Conservation (phyloP, 2,888 invertebrate species). For the Rhorus exstirpatorius region DNA sequence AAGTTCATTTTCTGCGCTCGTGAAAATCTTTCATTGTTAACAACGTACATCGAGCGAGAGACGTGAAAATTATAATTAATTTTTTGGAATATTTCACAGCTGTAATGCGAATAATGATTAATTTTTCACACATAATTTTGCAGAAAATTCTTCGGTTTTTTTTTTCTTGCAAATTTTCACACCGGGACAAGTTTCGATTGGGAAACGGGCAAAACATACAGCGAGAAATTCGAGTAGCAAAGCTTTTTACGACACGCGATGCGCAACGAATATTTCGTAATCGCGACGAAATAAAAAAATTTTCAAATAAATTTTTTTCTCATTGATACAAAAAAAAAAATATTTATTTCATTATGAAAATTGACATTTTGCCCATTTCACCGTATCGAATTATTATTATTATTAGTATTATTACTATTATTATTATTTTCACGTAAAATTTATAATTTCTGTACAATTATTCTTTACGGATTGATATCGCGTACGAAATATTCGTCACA, state of each 20-base stretch:
- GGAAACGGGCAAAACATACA: conserved; percentile 14
- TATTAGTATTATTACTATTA: too few relatives aligned
- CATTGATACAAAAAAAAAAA: neutral
- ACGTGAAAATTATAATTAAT: too few relatives aligned
- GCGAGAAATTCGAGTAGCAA: neutral
- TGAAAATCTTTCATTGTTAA: too few relatives aligned
- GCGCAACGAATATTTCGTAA: conserved; percentile 12
- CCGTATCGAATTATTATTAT: neutral
- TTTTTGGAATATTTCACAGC: too few relatives aligned
- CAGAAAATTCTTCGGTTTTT: too few relatives aligned
- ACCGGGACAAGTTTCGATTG: neutral
- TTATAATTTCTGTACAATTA: conserved; percentile 62
- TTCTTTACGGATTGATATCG: neutral
- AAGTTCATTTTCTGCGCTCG: neutral
- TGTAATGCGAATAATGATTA: too few relatives aligned
- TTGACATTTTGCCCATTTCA: conserved; percentile 11
- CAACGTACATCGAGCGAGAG: too few relatives aligned
- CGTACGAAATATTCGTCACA: conserved; percentile 14
- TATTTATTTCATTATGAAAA: conserved; percentile 15
- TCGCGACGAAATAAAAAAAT: neutral
- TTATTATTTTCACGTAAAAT: conserved; percentile 15
- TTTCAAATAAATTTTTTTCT: neutral
- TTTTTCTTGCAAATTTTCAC: neutral
- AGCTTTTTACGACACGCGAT: too few relatives aligned
- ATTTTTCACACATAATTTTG: too few relatives aligned